These are phyloP conservation scores for Zaprionus lineosus DNA, from an alignment of 2,888 invertebrate genomes.

Conservation along the genomic window DNA sequence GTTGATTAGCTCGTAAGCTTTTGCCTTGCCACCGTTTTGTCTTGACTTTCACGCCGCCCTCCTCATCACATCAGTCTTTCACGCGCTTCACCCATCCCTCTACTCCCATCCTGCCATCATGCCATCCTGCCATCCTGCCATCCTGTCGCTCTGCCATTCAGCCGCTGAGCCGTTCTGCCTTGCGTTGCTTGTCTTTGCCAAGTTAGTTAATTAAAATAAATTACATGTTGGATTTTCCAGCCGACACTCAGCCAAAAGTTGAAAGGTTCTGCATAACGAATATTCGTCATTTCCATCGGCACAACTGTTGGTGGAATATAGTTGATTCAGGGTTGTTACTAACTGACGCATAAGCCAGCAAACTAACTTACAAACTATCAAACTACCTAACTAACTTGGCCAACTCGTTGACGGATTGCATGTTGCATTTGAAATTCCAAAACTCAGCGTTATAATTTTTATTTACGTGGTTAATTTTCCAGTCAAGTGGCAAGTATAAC, in stretches of 20 bases:
- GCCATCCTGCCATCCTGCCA: not conserved
- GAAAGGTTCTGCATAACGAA: constrained; percentile 25
- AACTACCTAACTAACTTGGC: constrained; percentile 10
- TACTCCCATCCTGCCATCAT: not conserved
- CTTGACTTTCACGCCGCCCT: no score
- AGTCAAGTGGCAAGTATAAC: no score
- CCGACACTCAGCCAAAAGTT: constrained; percentile 30
- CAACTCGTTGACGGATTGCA: constrained; percentile 8
- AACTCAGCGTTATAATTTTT: constrained; percentile 2
- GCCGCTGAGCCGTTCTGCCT: constrained; percentile 4
- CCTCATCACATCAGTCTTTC: no score
- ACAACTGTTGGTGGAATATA: not conserved
- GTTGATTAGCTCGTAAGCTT: constrained; percentile 34
- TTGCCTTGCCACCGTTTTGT: no score
- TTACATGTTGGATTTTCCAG: constrained; percentile 38
- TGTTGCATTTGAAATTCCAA: constrained; percentile 6
- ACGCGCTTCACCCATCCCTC: no score
- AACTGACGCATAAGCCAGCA: no score
- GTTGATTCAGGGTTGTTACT: not conserved
- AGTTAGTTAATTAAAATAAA: constrained; percentile 67
- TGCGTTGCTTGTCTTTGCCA: constrained; percentile 38
- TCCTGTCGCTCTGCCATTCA: not conserved
- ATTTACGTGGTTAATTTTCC: constrained; percentile 2
- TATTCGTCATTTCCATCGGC: constrained; percentile 1
- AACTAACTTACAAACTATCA: no score